Conservation (phyloP, 2,797 vertebrate species). For the Acanthurus tractus region DNA sequence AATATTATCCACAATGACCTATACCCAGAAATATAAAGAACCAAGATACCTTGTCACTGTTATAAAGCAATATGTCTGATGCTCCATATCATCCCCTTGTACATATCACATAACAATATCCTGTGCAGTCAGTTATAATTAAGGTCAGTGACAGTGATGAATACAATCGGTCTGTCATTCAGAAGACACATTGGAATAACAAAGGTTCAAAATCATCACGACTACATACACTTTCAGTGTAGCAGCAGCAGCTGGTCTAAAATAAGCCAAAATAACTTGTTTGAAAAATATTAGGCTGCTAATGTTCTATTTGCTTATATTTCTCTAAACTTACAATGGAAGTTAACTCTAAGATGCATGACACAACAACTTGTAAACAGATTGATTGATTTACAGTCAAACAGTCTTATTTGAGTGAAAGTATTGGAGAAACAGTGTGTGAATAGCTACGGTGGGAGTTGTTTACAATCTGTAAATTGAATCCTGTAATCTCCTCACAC, state of each 20-base stretch:
- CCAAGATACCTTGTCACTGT: no score
- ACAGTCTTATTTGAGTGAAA: background rate
- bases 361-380: background rate
- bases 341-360: background rate
- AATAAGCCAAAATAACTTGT: slow-evolving; percentile 5
- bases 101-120: background rate
- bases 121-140: background rate
- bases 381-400: background rate
- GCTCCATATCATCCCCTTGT: background rate
- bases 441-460: background rate
- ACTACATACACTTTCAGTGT: background rate
- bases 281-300: background rate
- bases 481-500: slow-evolving; percentile 7
- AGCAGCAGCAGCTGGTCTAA: background rate
- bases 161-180: background rate
- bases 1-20: background rate
- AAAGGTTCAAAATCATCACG: background rate
- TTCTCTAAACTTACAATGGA: background rate
- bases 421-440: background rate
- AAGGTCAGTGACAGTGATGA: background rate
- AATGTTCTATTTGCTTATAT: background rate
- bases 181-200: background rate
- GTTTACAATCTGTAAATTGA: background rate
- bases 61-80: no score
- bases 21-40: background rate